These are phyloP conservation scores for Liodrosophila aerea DNA, from an alignment of 2,888 invertebrate species.

Conservation along the genomic window DNA sequence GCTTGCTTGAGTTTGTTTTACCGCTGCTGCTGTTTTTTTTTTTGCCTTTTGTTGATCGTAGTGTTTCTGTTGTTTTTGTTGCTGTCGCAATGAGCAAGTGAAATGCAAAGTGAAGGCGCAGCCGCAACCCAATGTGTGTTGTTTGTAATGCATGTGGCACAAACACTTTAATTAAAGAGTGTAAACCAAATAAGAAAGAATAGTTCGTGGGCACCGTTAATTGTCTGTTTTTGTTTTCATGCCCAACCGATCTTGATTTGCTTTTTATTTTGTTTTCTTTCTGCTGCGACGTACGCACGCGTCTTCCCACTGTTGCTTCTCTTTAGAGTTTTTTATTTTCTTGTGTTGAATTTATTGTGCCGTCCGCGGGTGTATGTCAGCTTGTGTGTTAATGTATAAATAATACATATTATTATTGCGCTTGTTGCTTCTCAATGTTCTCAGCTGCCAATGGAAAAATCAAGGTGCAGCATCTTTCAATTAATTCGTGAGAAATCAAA, in stretches of 20 bases:
- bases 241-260: not conserved
- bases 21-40: slow-evolving; percentile 1
- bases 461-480: slow-evolving; percentile 54
- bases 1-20: slow-evolving; percentile 13
- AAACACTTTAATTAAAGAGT: slow-evolving; percentile 42
- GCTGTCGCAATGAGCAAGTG: slow-evolving; percentile 34
- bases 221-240: slow-evolving; percentile 22
- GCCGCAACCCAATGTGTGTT: slow-evolving; percentile 34
- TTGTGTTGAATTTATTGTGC: slow-evolving; percentile 19
- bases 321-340: slow-evolving; percentile 5
- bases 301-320: slow-evolving; percentile 44
- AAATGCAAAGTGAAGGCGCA: slow-evolving; percentile 57
- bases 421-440: slow-evolving; percentile 65
- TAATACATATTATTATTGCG: slow-evolving; percentile 24
- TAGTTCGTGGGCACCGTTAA: slow-evolving; percentile 19
- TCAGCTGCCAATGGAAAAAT: slow-evolving; percentile 73
- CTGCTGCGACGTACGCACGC: slow-evolving; percentile 46
- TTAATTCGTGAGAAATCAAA: not conserved
- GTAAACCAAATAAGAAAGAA: slow-evolving; percentile 9
- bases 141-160: slow-evolving; percentile 36
- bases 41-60: slow-evolving; percentile 9
- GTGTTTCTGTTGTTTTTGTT: slow-evolving; percentile 3
- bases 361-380: too few relatives aligned
- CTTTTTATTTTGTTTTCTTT: not conserved
- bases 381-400: too few relatives aligned